Evolutionary conservation across 2,888 invertebrate genomes (phyloP).

Genomic region (Fissipunctia ypsillon): DNA sequence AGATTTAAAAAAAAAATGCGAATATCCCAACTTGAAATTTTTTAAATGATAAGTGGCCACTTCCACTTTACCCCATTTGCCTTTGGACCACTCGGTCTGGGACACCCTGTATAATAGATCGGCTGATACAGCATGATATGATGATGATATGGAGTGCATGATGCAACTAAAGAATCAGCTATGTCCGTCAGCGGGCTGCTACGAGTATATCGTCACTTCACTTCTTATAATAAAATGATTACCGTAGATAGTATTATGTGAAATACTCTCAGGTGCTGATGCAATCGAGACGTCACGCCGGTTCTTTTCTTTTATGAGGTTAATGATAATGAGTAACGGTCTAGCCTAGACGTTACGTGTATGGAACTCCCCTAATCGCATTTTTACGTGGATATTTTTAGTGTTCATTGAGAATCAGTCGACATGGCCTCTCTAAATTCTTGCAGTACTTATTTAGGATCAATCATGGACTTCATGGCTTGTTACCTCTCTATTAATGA

Average conservation of each 20-base stretch:
- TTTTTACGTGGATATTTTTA: background rate
- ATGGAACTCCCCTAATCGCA: background rate
- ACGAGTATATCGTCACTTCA: conserved; percentile 18
- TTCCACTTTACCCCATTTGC: no score
- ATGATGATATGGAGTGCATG: no score
- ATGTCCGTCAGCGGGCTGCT: background rate
- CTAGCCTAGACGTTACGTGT: conserved; percentile 10
- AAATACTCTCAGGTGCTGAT: conserved; percentile 23
- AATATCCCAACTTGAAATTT: no score
- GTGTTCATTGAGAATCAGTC: background rate
- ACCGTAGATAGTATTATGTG: conserved; percentile 14
- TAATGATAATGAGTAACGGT: conserved; percentile 15
- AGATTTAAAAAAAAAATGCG: no score
- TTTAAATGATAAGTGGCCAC: no score
- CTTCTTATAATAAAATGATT: background rate
- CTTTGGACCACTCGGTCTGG: no score
- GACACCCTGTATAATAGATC: no score
- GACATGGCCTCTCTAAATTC: background rate
- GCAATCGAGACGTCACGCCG: conserved; percentile 37
- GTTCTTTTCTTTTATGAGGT: conserved; percentile 27
- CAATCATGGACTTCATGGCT: background rate
- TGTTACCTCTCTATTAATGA: background rate
- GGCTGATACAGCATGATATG: no score
- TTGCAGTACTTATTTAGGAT: background rate
- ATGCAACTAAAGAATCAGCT: background rate